Evolutionary conservation across 1,140 invertebrate species (phyloP).

Genomic region (Yoshiicerus persimilis): DNA sequence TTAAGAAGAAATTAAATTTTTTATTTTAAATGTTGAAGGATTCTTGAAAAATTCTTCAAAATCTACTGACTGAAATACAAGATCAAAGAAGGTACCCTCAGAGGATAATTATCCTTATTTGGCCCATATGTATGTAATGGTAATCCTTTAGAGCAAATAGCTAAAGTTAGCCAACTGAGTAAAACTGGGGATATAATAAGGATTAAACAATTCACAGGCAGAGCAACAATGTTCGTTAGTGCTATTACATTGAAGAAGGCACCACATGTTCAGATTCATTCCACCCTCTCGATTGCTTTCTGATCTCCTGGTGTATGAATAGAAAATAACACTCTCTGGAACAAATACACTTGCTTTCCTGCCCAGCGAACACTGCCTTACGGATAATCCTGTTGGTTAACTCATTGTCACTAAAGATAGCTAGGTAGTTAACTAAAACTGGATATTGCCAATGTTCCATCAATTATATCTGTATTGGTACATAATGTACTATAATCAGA

Average conservation of each 20-base stretch:
- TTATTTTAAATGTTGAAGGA: too few relatives aligned
- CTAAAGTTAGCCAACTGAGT: background rate
- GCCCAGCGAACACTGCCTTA: background rate
- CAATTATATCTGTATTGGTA: too few relatives aligned
- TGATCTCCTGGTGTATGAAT: conserved; percentile 13
- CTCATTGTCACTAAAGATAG: background rate
- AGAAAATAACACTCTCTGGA: conserved; percentile 13
- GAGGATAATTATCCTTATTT: too few relatives aligned
- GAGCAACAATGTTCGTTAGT: background rate
- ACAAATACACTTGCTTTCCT: background rate
- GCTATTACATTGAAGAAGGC: background rate
- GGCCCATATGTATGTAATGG: background rate
- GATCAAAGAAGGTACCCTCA: too few relatives aligned
- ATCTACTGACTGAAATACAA: too few relatives aligned
- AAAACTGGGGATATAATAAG: background rate
- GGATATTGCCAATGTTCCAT: background rate
- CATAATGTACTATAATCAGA: too few relatives aligned
- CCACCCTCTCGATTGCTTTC: conserved; percentile 34
- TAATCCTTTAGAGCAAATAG: background rate
- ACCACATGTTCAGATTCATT: conserved; percentile 47
- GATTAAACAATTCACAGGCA: background rate
- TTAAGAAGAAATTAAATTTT: too few relatives aligned
- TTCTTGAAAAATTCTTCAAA: too few relatives aligned
- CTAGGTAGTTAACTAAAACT: background rate
- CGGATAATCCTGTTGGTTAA: background rate